These are phyloP conservation scores for Drosophila borborema DNA, from an alignment of 2,888 invertebrate species.

Conservation along the genomic window DNA sequence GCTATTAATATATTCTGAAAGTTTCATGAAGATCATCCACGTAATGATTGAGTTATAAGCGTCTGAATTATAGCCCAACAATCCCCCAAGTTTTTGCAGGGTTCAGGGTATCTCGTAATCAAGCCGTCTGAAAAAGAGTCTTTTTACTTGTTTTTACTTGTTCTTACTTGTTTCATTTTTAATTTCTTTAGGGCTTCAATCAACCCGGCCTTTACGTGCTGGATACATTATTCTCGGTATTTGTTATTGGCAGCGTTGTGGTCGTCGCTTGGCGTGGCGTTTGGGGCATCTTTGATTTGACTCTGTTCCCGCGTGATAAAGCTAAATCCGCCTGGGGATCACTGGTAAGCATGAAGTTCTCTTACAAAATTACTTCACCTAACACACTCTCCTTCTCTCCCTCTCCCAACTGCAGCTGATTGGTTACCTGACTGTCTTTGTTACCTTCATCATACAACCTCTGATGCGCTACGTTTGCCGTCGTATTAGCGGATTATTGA, in stretches of 20 bases:
- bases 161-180: background rate
- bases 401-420: slow-evolving; percentile 82
- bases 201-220: slow-evolving; percentile 91
- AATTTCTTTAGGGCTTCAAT: slow-evolving; percentile 87
- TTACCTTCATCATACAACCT: slow-evolving; percentile 91
- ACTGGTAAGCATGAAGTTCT: slow-evolving; percentile 87
- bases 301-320: slow-evolving; percentile 90
- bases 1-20: no score
- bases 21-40: no score
- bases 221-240: slow-evolving; percentile 94
- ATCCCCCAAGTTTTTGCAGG: no score
- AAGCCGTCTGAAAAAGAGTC: no score
- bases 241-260: slow-evolving; percentile 93
- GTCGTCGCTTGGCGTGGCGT: slow-evolving; percentile 95
- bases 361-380: background rate
- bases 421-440: slow-evolving; percentile 90
- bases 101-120: no score
- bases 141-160: no score
- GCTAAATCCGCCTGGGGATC: slow-evolving; percentile 91
- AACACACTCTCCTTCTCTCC: background rate
- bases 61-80: no score
- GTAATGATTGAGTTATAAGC: no score
- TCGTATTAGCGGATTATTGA: slow-evolving; percentile 88
- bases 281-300: slow-evolving; percentile 93
- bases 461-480: slow-evolving; percentile 90